Percentiles rank a stretch among this genome's conserved stretches.
Evolutionary conservation across 1,140 invertebrate genomes (phyloP).

Genomic region (Atta colombica): DNA sequence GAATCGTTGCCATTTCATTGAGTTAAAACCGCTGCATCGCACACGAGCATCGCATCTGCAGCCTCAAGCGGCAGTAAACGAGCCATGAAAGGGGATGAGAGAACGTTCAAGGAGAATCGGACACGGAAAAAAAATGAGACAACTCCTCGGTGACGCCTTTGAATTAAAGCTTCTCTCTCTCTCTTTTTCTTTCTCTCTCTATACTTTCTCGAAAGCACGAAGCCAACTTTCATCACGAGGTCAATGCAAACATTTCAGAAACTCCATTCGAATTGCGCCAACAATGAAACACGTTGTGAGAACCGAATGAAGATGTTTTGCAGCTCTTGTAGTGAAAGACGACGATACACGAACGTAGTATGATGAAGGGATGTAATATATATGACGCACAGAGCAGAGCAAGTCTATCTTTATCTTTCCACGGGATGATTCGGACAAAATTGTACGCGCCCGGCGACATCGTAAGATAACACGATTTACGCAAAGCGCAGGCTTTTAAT

Average conservation of each 20-base stretch:
- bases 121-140: constrained; percentile 12
- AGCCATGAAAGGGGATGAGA: constrained; percentile 17
- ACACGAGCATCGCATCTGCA: constrained; percentile 11
- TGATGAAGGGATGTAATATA: neutral
- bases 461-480: constrained; percentile 39
- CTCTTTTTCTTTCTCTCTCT: neutral
- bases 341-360: neutral
- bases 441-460: neutral
- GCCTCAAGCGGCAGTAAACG: constrained; percentile 49
- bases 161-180: neutral
- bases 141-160: neutral
- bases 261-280: neutral
- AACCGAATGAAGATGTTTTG: constrained; percentile 40
- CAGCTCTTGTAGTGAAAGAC: constrained; percentile 16
- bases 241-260: constrained; percentile 59
- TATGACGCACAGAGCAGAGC: too few species aligned
- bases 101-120: constrained; percentile 36
- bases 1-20: constrained; percentile 53
- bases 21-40: constrained; percentile 54
- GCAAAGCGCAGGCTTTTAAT: constrained; percentile 49
- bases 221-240: constrained; percentile 46
- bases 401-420: neutral
- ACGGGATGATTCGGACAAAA: constrained; percentile 12
- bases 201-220: neutral
- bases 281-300: neutral